Evolutionary conservation across 2,113 vertebrate species (phyloP).

Genomic region (Alexandromys fortis): DNA sequence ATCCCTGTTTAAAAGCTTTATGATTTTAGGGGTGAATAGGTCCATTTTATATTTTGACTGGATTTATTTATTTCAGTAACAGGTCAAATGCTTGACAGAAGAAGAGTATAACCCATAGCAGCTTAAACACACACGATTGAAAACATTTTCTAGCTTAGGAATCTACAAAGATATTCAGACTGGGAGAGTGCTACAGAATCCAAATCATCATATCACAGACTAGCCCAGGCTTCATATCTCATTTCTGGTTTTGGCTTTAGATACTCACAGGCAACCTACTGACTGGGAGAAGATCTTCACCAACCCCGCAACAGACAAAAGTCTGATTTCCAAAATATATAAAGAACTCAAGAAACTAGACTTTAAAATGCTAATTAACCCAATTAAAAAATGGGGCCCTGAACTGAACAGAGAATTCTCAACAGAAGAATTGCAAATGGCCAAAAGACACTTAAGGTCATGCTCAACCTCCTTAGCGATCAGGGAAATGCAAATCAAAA

Average conservation of each 20-base stretch:
- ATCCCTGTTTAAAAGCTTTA: not conserved
- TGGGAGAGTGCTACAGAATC: not conserved
- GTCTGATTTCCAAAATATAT: no score
- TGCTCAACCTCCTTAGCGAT: no score
- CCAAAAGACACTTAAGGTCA: no score
- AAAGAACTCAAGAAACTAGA: no score
- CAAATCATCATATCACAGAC: not conserved
- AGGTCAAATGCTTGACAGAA: not conserved
- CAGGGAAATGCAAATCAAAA: no score
- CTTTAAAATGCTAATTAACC: no score
- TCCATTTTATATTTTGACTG: not conserved
- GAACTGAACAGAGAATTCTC: no score
- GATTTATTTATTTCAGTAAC: conserved; percentile 31
- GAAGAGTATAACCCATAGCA: not conserved
- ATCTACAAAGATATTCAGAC: not conserved
- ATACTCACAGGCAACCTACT: not conserved
- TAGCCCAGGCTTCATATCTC: not conserved
- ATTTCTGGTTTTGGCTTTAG: not conserved
- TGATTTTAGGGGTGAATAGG: not conserved
- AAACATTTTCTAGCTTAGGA: not conserved
- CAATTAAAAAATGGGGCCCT: no score
- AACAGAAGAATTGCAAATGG: no score
- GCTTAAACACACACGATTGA: not conserved
- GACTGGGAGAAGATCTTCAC: no score
- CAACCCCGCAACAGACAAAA: no score